phyloP scores from a whole-genome alignment of 2,113 vertebrate species.

The Tragelaphus buxtoni region DNA sequence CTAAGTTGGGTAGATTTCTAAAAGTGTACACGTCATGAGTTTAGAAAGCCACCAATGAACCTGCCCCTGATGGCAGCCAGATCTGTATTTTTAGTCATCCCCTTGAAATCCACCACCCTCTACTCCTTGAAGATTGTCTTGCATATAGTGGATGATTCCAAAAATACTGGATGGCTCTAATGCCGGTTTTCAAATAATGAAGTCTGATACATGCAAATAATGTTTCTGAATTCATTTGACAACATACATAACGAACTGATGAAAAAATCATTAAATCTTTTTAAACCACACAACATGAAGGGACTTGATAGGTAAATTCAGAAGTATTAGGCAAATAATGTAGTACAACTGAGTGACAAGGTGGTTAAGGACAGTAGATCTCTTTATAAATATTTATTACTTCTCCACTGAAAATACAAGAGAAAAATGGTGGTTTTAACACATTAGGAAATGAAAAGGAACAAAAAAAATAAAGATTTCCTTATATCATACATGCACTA shows the following conservation, averaged over 20 bases:
- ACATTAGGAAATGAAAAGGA: conserved; percentile 3
- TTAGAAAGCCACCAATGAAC: background rate
- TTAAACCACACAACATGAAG: conserved; percentile 23
- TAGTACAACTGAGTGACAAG: background rate
- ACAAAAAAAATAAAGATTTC: background rate
- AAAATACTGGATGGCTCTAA: background rate
- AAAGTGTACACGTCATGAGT: background rate
- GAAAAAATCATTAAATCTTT: conserved; percentile 46
- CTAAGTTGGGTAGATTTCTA: background rate
- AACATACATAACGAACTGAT: conserved; percentile 13
- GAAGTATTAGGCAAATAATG: conserved; percentile 1
- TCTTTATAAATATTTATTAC: conserved; percentile 8
- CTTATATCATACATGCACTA: background rate
- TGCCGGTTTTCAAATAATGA: conserved; percentile 27
- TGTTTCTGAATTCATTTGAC: conserved; percentile 5
- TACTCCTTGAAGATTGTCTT: background rate
- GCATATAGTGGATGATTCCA: background rate
- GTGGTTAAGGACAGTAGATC: background rate
- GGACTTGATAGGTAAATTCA: background rate
- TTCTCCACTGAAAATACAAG: background rate
- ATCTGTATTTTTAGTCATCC: background rate
- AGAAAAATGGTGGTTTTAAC: background rate
- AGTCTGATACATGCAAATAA: background rate
- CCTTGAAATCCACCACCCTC: background rate
- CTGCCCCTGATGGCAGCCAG: background rate